These are phyloP conservation scores for Drosophila silvestris DNA, from an alignment of 2,888 invertebrate species.

Conservation along the genomic window DNA sequence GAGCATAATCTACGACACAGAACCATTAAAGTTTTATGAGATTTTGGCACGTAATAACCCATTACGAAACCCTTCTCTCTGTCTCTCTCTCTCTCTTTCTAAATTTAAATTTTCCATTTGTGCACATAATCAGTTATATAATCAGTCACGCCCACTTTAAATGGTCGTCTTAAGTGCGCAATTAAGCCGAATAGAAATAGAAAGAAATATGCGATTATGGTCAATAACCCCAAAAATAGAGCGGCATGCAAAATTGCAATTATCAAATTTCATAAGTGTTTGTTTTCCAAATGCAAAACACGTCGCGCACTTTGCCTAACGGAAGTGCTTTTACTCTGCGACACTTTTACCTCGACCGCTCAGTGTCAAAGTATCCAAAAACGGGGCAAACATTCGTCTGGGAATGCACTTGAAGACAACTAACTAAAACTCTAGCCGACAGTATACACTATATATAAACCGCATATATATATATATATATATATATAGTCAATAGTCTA, in stretches of 20 bases:
- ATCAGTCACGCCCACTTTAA: conserved; percentile 16
- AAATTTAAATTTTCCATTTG: neutral
- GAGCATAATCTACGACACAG: neutral
- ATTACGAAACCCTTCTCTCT: neutral
- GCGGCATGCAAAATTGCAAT: conserved; percentile 46
- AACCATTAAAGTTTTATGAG: neutral
- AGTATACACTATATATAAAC: neutral
- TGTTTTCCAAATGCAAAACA: conserved; percentile 51
- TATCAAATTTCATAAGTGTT: conserved; percentile 58
- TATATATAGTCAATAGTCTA: neutral
- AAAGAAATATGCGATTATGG: conserved; percentile 66
- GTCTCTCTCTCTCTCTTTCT: no score
- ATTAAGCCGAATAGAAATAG: conserved; percentile 35
- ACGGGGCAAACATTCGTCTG: conserved; percentile 25
- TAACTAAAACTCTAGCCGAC: neutral
- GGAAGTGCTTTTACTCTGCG: conserved; percentile 43
- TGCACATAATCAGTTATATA: conserved; percentile 20
- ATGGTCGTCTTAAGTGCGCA: conserved; percentile 30
- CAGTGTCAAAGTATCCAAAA: conserved; percentile 61
- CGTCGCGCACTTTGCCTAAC: conserved; percentile 67
- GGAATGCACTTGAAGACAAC: conserved; percentile 34
- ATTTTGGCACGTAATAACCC: neutral
- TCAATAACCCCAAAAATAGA: conserved; percentile 78
- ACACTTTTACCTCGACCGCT: conserved; percentile 49
- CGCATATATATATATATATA: neutral